Percentiles rank a stretch among this genome's conserved stretches.
Conservation (phyloP, 2,113 vertebrate genomes). For the Phocoena phocoena region DNA sequence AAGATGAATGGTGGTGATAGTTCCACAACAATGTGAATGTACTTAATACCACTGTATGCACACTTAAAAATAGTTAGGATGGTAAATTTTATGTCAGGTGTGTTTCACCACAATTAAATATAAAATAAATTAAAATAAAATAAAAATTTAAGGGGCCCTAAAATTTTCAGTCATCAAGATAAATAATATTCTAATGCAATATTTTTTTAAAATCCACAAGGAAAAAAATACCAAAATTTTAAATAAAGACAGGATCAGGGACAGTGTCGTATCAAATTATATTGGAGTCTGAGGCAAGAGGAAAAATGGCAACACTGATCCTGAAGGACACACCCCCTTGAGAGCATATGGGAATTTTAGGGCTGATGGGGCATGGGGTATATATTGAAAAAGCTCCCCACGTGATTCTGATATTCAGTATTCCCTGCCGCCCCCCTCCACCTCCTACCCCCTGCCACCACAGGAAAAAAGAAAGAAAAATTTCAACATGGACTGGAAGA, state of each 20-base stretch:
- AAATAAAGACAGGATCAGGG: background rate
- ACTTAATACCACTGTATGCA: background rate
- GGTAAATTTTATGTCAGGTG: background rate
- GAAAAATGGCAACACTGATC: background rate
- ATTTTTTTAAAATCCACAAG: background rate
- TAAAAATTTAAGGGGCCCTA: background rate
- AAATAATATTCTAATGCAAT: background rate
- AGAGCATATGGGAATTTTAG: background rate
- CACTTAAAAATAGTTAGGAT: background rate
- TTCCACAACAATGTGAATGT: background rate
- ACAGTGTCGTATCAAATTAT: background rate
- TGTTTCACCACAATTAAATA: background rate
- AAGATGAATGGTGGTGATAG: background rate
- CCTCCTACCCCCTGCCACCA: background rate
- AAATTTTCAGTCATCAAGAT: background rate
- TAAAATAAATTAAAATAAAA: conserved; percentile 25
- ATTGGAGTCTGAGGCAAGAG: background rate
- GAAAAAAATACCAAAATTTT: background rate
- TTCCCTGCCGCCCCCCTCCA: rapidly evolving
- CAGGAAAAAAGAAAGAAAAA: background rate
- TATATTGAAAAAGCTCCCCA: background rate
- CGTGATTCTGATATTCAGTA: background rate
- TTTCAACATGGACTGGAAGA: background rate
- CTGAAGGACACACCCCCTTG: background rate
- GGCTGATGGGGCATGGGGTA: background rate